A percentile compares a stretch with the other conserved stretches of the same genome.
phyloP scores from a whole-genome alignment of 2,888 invertebrate species.

The Dysmachus trigonus region DNA sequence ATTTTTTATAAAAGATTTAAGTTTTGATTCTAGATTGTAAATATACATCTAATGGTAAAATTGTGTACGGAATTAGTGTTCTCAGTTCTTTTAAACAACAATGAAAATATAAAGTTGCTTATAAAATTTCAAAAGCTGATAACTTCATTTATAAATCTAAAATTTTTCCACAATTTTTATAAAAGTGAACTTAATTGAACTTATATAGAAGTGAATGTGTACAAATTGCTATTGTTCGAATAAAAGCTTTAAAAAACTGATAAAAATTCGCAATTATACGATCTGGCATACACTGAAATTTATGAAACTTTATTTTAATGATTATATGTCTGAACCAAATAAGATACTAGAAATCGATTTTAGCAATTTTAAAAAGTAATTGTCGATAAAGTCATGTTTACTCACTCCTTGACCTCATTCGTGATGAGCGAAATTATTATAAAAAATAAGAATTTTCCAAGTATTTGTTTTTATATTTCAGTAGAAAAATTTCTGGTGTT shows the following conservation, averaged over 20 bases:
- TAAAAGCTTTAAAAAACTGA: background rate
- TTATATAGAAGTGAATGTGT: background rate
- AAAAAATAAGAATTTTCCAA: background rate
- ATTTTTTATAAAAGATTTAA: too few relatives aligned
- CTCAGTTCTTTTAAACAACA: too few relatives aligned
- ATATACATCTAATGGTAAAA: too few relatives aligned
- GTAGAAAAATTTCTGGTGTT: background rate
- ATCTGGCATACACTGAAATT: background rate
- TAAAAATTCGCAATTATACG: background rate
- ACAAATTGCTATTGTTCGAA: background rate
- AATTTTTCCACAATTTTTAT: background rate
- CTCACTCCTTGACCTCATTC: background rate
- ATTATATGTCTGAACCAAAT: background rate
- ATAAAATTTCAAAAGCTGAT: too few relatives aligned
- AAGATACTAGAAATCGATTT: background rate
- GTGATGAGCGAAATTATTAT: background rate
- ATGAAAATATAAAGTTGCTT: too few relatives aligned
- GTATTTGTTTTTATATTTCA: background rate
- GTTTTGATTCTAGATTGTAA: too few relatives aligned
- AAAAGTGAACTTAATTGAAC: background rate
- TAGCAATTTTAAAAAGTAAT: background rate
- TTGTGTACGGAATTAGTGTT: too few relatives aligned
- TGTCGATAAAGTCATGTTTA: background rate
- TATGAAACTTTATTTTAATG: background rate
- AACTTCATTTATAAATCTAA: background rate